These are phyloP conservation scores for Hirundichthys speculiger DNA, from an alignment of 2,113 vertebrate species.

Conservation along the genomic window DNA sequence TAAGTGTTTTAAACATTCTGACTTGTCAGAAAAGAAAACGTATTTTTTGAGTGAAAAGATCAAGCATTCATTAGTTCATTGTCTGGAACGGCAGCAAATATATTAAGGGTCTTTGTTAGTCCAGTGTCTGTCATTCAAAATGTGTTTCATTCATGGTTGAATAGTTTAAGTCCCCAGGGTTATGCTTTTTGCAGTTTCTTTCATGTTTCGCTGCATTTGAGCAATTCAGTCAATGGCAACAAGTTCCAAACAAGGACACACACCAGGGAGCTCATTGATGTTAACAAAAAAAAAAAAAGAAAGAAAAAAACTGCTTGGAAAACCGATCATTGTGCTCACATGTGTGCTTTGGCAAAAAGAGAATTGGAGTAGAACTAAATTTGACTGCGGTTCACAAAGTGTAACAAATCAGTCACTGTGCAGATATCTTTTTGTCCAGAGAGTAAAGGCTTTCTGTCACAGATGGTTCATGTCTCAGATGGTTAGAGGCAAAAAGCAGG, in stretches of 20 bases:
- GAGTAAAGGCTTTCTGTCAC: conserved; percentile 19
- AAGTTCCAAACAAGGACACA: not conserved
- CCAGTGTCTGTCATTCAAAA: not conserved
- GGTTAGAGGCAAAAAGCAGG: not conserved
- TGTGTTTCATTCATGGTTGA: not conserved
- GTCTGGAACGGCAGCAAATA: not conserved
- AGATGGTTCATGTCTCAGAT: conserved; percentile 14
- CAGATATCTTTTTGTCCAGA: conserved; percentile 2
- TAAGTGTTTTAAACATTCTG: not conserved
- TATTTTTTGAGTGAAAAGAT: not conserved
- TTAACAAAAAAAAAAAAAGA: not conserved
- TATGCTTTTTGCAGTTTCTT: not conserved
- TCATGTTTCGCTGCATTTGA: conserved; percentile 4
- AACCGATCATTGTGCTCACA: not conserved
- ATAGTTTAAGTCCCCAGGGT: not conserved
- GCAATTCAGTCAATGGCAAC: not conserved
- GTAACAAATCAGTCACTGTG: not conserved
- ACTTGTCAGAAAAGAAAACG: not conserved
- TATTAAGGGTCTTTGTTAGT: not conserved
- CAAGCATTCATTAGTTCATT: not conserved
- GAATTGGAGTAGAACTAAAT: not conserved
- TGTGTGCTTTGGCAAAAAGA: not conserved
- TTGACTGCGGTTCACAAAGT: not conserved
- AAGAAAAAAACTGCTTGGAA: too few species aligned
- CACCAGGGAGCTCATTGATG: not conserved